Conservation (phyloP, 2,113 vertebrate species). For the Acrocephalus arundinaceus region DNA sequence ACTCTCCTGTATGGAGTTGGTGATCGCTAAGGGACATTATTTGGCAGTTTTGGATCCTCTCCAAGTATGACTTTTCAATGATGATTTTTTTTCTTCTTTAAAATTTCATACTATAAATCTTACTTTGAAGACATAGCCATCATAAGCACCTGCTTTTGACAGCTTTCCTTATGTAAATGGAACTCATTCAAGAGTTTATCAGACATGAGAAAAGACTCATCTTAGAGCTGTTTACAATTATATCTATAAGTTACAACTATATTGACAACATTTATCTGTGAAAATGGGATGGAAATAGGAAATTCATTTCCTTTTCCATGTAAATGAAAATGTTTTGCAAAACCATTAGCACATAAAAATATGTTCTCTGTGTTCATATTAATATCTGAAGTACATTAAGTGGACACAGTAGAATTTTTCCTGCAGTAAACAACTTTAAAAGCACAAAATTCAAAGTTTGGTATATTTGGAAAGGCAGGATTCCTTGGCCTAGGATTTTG, state of each 20-base stretch:
- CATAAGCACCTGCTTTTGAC: background rate
- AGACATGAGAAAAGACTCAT: background rate
- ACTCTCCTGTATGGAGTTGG: background rate
- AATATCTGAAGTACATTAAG: background rate
- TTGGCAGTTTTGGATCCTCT: background rate
- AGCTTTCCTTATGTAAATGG: background rate
- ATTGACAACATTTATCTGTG: background rate
- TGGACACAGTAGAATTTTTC: background rate
- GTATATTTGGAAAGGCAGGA: background rate
- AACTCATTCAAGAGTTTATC: background rate
- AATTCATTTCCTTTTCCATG: background rate
- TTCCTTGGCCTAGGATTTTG: background rate
- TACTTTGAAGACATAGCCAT: slow-evolving; percentile 4
- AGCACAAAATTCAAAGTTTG: background rate
- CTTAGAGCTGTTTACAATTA: background rate
- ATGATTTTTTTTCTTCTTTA: background rate
- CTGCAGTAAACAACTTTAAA: background rate
- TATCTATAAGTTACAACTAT: background rate
- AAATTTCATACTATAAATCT: background rate
- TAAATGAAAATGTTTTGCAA: background rate
- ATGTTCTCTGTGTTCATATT: background rate
- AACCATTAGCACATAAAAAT: background rate
- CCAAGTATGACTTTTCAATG: background rate
- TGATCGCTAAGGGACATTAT: background rate
- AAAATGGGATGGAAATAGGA: background rate